Conservation (phyloP, 2,888 invertebrate species). For the Augiades crinisus region DNA sequence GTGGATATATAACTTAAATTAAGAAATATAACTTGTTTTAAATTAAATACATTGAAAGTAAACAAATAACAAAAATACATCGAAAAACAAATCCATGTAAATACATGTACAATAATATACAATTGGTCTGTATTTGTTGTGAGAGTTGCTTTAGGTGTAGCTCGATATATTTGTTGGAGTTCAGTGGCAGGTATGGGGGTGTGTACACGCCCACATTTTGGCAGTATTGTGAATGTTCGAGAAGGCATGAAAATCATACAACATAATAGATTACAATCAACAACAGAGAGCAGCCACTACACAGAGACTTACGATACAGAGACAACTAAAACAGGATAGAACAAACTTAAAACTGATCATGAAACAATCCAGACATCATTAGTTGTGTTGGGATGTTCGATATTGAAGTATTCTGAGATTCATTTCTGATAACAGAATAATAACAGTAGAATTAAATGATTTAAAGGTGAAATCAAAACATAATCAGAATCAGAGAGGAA, state of each 20-base stretch:
- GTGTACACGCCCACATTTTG: conserved; percentile 73
- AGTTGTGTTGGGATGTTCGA: conserved; percentile 47
- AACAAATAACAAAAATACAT: conserved; percentile 30
- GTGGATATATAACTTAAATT: conserved; percentile 32
- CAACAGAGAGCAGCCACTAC: conserved; percentile 82
- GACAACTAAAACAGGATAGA: conserved; percentile 72
- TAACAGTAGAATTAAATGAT: conserved; percentile 18
- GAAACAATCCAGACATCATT: conserved; percentile 35
- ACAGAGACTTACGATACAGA: conserved; percentile 72
- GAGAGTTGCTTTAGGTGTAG: conserved; percentile 76
- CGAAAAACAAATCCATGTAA: conserved; percentile 35
- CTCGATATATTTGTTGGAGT: conserved; percentile 78
- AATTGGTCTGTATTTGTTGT: conserved; percentile 71
- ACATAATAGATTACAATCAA: conserved; percentile 79
- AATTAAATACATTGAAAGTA: conserved; percentile 30
- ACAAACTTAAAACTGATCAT: conserved; percentile 58
- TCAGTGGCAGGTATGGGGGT: conserved; percentile 73
- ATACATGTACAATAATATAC: conserved; percentile 35
- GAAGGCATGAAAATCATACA: conserved; percentile 80
- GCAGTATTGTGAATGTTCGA: conserved; percentile 79
- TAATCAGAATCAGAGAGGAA: conserved; percentile 48
- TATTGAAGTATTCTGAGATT: conserved; percentile 33
- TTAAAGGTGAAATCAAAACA: conserved; percentile 48
- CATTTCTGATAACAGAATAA: conserved; percentile 24
- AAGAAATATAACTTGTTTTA: conserved; percentile 36